These are phyloP conservation scores for Xenopus borealis DNA, from an alignment of 2,113 vertebrate species.

Conservation along the genomic window DNA sequence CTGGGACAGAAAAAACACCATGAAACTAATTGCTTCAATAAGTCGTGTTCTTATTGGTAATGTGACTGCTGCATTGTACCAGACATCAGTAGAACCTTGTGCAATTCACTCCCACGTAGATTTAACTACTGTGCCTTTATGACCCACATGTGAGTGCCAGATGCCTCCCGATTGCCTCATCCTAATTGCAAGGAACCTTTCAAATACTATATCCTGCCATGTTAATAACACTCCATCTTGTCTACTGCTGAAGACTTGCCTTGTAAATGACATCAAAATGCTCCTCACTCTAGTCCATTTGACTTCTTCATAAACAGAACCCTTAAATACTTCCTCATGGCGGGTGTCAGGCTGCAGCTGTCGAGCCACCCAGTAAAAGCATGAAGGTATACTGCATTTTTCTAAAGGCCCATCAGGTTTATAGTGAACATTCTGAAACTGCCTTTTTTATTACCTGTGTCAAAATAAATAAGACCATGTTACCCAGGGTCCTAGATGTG, in stretches of 20 bases:
- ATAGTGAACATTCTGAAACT: too few relatives aligned
- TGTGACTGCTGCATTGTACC: neutral
- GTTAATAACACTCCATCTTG: slow-evolving; percentile 1
- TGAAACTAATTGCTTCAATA: neutral
- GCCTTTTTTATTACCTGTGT: too few relatives aligned
- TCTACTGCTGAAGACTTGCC: neutral
- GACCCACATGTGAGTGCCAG: slow-evolving; percentile 1
- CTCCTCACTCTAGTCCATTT: neutral
- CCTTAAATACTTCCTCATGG: neutral
- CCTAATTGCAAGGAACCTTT: neutral
- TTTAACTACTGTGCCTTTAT: neutral
- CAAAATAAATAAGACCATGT: too few relatives aligned
- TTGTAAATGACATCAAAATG: neutral
- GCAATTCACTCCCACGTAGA: neutral
- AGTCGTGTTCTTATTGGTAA: neutral
- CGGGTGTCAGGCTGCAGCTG: neutral
- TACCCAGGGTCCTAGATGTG: too few relatives aligned
- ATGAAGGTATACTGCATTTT: too few relatives aligned
- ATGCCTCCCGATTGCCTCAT: neutral
- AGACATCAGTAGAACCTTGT: neutral
- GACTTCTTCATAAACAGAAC: neutral
- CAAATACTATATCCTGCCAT: neutral
- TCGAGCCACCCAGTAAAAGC: neutral
- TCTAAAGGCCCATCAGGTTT: too few relatives aligned
- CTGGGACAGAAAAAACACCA: too few relatives aligned